Percentiles rank a stretch among this genome's conserved stretches.
Evolutionary conservation across 2,113 vertebrate species (phyloP).

Genomic region (Myanophis thanlyinensis): DNA sequence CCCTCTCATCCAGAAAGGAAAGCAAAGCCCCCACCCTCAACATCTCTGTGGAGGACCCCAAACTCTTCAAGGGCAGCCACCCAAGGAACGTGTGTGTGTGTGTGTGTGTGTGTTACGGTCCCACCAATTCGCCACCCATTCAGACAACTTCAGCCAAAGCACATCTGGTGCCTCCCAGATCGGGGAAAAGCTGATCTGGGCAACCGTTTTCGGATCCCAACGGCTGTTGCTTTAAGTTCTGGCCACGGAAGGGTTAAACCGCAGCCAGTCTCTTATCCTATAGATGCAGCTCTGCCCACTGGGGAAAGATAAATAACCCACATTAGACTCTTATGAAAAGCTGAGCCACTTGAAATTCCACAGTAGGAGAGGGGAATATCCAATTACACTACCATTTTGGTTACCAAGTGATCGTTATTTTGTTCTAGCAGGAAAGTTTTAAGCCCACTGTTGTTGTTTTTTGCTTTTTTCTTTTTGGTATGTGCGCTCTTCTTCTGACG

Average conservation of each 20-base stretch:
- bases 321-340: slow-evolving; percentile 66
- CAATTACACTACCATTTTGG: slow-evolving; percentile 50
- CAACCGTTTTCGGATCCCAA: slow-evolving; percentile 3
- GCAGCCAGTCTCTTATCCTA: slow-evolving; percentile 50
- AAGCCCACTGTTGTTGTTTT: slow-evolving; percentile 25
- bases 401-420: slow-evolving; percentile 51
- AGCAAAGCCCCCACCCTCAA: background rate
- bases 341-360: slow-evolving; percentile 53
- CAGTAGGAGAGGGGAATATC: slow-evolving; percentile 55
- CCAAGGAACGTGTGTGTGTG: no score
- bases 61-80: background rate
- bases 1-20: background rate
- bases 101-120: no score
- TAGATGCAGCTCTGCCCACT: slow-evolving; percentile 50
- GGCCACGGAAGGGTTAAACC: slow-evolving; percentile 46
- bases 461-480: no score
- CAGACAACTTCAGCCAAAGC: background rate
- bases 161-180: background rate
- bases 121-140: background rate
- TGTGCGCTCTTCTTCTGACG: slow-evolving; percentile 30
- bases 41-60: background rate
- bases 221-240: background rate
- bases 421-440: slow-evolving; percentile 51
- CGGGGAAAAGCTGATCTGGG: background rate
- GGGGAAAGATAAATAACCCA: slow-evolving; percentile 63